A percentile compares a stretch with the other conserved stretches of the same genome.
Evolutionary conservation across 2,888 invertebrate species (phyloP).

Genomic region (Cylloceria caligata): DNA sequence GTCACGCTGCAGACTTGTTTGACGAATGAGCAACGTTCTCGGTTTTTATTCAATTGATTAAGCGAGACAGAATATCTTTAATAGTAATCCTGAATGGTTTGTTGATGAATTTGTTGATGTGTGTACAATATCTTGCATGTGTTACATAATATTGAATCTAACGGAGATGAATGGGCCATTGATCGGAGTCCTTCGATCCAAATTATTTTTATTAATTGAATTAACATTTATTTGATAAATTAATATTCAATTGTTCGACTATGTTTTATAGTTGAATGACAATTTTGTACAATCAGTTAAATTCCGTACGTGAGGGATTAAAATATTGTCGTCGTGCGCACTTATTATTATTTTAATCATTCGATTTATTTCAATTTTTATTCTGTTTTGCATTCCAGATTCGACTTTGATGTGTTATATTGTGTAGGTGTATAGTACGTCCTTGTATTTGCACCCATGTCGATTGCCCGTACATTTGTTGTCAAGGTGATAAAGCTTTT

Average conservation of each 20-base stretch:
- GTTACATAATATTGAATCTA: too few species aligned
- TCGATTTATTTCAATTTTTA: constrained; percentile 22
- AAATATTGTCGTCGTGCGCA: background rate
- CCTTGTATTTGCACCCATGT: constrained; percentile 56
- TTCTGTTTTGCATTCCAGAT: constrained; percentile 65
- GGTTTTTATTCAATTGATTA: too few species aligned
- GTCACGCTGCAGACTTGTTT: too few species aligned
- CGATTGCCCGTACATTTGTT: constrained; percentile 59
- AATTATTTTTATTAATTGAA: too few species aligned
- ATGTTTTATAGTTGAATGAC: background rate
- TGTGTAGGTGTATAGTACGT: constrained; percentile 44
- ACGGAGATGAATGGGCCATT: too few species aligned
- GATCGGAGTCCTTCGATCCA: too few species aligned
- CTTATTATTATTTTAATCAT: constrained; percentile 26
- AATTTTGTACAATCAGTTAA: background rate
- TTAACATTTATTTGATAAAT: too few species aligned
- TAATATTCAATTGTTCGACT: too few species aligned
- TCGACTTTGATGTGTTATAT: constrained; percentile 37
- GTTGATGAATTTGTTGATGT: background rate
- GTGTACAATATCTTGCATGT: too few species aligned
- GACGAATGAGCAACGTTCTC: too few species aligned
- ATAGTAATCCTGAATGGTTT: too few species aligned
- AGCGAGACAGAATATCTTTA: too few species aligned
- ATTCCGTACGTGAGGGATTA: background rate
- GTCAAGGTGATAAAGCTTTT: constrained; percentile 70